A percentile compares a stretch with the other conserved stretches of the same genome.
Conservation (phyloP, 2,113 vertebrate genomes). For the Ammodytes dubius region DNA sequence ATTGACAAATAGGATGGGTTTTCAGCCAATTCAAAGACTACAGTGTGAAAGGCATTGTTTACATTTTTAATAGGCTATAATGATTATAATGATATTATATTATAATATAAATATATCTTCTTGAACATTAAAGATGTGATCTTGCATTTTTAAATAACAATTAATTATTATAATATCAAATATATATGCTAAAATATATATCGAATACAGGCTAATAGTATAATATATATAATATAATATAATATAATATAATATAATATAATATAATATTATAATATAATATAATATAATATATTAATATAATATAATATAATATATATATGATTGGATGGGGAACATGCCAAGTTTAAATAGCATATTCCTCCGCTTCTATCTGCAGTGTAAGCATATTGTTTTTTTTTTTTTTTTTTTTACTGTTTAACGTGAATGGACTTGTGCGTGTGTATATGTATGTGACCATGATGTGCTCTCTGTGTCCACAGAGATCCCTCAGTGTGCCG, state of each 20-base stretch:
- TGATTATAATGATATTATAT: no score
- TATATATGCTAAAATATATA: background rate
- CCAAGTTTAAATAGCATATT: no score
- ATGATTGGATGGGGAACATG: no score
- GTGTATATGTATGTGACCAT: constrained; percentile 19
- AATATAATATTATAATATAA: no score
- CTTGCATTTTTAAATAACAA: background rate
- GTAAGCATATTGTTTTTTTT: background rate
- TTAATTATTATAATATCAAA: background rate
- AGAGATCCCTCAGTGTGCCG: constrained; percentile 98
- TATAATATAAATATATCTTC: no score
- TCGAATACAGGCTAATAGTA: background rate
- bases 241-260: no score
- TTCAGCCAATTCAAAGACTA: background rate
- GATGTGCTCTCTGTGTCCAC: constrained; percentile 44
- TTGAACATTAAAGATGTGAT: no score
- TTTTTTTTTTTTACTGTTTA: background rate
- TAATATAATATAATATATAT: no score
- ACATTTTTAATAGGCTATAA: background rate
- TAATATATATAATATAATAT: background rate
- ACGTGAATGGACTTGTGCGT: background rate
- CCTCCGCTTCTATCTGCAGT: no score
- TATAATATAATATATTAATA: no score
- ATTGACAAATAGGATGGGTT: background rate
- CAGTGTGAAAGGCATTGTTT: background rate